Base-by-base conservation (phyloP, 1,140 invertebrate genomes). In the Hyphantria cunea region DNA sequence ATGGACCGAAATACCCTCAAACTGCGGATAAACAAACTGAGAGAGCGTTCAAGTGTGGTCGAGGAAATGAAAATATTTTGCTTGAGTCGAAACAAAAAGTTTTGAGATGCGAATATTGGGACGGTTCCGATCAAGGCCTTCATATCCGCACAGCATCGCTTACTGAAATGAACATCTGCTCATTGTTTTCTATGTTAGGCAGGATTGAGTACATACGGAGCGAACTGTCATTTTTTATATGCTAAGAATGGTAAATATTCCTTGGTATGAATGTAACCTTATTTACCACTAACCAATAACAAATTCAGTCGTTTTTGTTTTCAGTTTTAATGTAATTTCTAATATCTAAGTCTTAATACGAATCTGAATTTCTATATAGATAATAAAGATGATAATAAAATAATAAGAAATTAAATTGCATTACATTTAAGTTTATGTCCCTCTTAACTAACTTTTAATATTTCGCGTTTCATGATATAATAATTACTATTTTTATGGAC, bases 41-140 rank as follows among this genome's bases (percentile, higher is more conserved):
- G 55, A 58, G 42, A 56, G 53, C 53, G 54, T 52, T 62, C 66
- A 53, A 67, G 58, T 55, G 65, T 55, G 65, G 66, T 47, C 56
- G 73, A 74, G 69, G 75, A 80, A 77, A 81, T 81, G 77, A 81
- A 81, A 78, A 81, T 78, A 76, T 81, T 84, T 83, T 80, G 62
- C 68, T 76, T 70, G 68, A 64, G 61, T 66, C 61, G 68, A 70
- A 77, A 80, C 77, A 80, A 80, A 80, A 70, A 70, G 62, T 70
- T n/a, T 73, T 39, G 56, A 58, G 51, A 47, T 56, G 33, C 42
- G 25, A 15, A 32, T 56, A 56, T 71, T 72, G 64, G 70, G 62
- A 68, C 65, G 62, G 69, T 61, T 68, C 47, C 32, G 33, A 47
- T 34, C 56, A 45, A 52, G 33, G 47, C 34, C 39, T 56, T 60